Evolutionary conservation across 2,888 invertebrate species (phyloP), one percentile per base, ranked within the genome.

Genomic region (Diadegma fenestrale): DNA sequence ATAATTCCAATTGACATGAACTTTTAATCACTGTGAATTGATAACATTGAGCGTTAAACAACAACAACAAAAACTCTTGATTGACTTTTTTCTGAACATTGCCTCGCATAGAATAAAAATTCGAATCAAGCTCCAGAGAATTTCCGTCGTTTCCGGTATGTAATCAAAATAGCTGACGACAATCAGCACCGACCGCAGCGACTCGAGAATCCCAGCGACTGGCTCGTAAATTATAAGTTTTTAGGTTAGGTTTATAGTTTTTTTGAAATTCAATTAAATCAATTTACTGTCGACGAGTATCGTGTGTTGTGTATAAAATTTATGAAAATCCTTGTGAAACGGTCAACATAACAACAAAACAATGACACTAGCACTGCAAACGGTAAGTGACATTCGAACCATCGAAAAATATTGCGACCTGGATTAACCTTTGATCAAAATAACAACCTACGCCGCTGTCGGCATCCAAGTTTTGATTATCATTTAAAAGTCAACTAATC

Each of bases 291-390:
- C n/a, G 58, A 26, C 26, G 14, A 58, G 6, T 26, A 58, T 26
- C 22, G 54, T 12, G 14, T 51, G n/a, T 73, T 61, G 33, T 43
- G n/a, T 43, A 26, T 6, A n/a, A 19, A 61, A 45, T 61, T 73
- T n/a, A 37, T n/a, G 30, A n/a, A 51, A 37, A 54, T 30, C 14
- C 14, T 19, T 45, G 14, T 26, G 33, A 4, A 48, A 22, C 73
- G n/a, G 22, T 22, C 26, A 73, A 61, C 14, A 61, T 19, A 75
- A 33, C 19, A 61, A 63, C n/a, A 77, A 43, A 43, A 33, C 22
- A 43, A 84, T 84, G 84, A 78, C 80, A 61, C 61, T 77, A 14
- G 58, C 51, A 81, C 61, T 81, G 19, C 64, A 51, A 72, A 61
- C 80, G 77, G 84, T 84, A 30, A 80, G 80, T 84, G 58, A 58